Evolutionary conservation across 2,113 vertebrate species (phyloP), one percentile per base, ranked within the genome.

Genomic region (Astatotilapia flaviijosephi): DNA sequence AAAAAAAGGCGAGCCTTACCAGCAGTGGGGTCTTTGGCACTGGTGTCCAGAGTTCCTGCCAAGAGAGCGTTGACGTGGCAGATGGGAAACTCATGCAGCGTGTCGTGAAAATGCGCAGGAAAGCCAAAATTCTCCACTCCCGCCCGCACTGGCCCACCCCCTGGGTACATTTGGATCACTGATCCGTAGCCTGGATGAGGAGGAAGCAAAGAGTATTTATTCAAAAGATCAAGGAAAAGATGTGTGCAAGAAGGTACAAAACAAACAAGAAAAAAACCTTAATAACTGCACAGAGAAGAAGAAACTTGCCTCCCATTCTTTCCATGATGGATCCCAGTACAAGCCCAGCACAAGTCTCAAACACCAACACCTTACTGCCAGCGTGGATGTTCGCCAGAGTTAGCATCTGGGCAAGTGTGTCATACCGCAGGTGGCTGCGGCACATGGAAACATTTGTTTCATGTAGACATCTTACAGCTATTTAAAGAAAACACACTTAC

Each of bases 321-420:
- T 99, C 99, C 98, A 99, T 99, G 79, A 98, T 94, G 0, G 98
- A 96, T 2, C 98, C 99, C 80, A 99, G 96, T 77, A 99, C 97
- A 4, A 99, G 97, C 31, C 99, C 99, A 0, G 98, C 96, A 40
- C 99, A 99, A 0, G 98, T 99, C 84, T 99, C 99, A 94, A 98
- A 97, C 4, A 99, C 97, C 53, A 99, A 95, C 90, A 98, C 96
- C 95, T 99, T 99, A 94, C 96, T 98, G 95, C 98, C 97, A 4
- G 99, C 99, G 17, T 95, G 99, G 88, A 99, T 88, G 92, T 99
- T 99, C 5, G 97, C 98, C 88, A 98, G 89, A 1, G 98, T 97
- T 86, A 99, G 37, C 97, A 99, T 98, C 95, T 99, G 99, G 80
- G 97, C 98, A 2, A 99, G 95, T 2, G 98, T 98, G 95, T 99